A percentile compares a stretch with the other conserved stretches of the same genome.
phyloP scores from a whole-genome alignment of 2,888 invertebrate genomes.

The Apodemia mormo region DNA sequence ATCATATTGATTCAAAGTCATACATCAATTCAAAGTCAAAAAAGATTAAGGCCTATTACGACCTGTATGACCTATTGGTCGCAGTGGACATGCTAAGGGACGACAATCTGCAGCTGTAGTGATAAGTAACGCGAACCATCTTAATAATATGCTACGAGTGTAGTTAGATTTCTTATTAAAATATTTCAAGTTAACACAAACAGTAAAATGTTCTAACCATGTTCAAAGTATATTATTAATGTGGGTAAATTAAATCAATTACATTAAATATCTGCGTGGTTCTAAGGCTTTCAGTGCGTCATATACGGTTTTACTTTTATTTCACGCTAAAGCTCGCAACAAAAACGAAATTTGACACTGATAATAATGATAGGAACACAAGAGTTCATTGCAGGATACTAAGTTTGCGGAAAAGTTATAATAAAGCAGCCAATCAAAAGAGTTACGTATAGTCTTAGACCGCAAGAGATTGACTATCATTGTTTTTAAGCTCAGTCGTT shows the following conservation, averaged over 20 bases:
- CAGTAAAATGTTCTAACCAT: not conserved
- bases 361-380: conserved; percentile 10
- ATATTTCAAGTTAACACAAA: not conserved
- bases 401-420: not conserved
- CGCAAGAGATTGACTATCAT: not conserved
- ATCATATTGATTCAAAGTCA: no score
- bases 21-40: no score
- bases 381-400: not conserved
- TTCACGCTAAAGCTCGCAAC: conserved; percentile 1
- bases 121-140: not conserved
- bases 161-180: not conserved
- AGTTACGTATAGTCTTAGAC: not conserved
- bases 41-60: no score
- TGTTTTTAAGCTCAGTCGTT: conserved; percentile 1
- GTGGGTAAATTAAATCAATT: not conserved
- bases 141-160: conserved; percentile 1
- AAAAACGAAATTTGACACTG: not conserved
- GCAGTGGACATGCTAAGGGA: conserved; percentile 1
- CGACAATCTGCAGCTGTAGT: conserved; percentile 12
- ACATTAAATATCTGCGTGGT: not conserved
- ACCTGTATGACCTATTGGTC: not conserved
- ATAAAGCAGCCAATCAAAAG: not conserved
- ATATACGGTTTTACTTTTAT: not conserved
- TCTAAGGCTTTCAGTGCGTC: conserved; percentile 14
- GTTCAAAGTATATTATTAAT: conserved; percentile 6